These are phyloP conservation scores for Fulmarus glacialis DNA, from an alignment of 2,113 vertebrate genomes.

Conservation along the genomic window DNA sequence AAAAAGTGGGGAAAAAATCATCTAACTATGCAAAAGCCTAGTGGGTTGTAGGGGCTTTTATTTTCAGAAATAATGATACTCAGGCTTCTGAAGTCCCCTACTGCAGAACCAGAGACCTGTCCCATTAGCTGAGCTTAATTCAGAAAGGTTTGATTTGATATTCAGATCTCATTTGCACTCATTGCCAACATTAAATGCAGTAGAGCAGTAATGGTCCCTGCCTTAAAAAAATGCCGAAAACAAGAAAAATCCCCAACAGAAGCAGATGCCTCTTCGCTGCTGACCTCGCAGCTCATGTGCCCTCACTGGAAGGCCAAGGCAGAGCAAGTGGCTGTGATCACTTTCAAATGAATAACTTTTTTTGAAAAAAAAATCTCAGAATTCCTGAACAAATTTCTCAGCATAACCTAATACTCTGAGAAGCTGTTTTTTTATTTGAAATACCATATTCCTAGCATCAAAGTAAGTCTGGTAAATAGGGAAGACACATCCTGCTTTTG, in stretches of 20 bases:
- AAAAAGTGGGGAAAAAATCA: fast-evolving
- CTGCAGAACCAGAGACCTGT: background rate
- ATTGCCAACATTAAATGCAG: background rate
- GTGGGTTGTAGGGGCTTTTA: background rate
- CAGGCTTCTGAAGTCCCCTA: background rate
- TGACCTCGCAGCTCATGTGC: fast-evolving
- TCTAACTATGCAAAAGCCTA: background rate
- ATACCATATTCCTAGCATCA: background rate
- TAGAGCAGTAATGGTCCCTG: background rate
- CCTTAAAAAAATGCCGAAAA: background rate
- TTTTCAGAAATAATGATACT: background rate
- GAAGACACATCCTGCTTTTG: background rate
- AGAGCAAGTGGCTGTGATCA: background rate
- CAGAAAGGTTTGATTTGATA: background rate
- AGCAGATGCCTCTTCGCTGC: background rate
- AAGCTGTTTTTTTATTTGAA: background rate
- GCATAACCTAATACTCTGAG: background rate
- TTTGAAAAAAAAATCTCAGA: background rate
- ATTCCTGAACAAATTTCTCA: background rate
- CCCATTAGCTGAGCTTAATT: background rate
- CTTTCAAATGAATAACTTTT: background rate
- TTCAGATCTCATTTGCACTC: background rate
- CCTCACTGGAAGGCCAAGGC: background rate
- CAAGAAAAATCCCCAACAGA: background rate
- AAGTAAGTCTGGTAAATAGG: background rate